Percentiles rank a stretch among this genome's conserved stretches.
Conservation (phyloP, 2,113 vertebrate species). For the Columba janthina region DNA sequence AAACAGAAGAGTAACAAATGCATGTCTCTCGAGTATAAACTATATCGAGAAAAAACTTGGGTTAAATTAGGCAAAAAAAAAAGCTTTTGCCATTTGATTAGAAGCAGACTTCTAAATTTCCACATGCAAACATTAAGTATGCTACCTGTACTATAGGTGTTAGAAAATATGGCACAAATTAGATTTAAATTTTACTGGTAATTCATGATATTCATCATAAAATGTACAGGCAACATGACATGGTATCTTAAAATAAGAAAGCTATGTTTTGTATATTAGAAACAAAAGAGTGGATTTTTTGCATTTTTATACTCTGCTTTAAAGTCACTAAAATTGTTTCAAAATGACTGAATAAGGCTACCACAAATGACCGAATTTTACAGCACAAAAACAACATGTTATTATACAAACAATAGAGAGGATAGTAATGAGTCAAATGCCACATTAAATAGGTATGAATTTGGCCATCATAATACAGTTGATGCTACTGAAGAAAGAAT, state of each 20-base stretch:
- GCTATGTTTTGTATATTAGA: background rate
- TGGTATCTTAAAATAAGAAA: background rate
- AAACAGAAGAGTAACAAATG: background rate
- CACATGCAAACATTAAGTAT: background rate
- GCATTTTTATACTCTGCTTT: background rate
- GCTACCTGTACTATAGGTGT: background rate
- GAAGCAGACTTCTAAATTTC: background rate
- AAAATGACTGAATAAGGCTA: background rate
- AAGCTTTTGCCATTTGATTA: background rate
- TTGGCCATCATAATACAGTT: background rate
- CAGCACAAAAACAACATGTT: background rate
- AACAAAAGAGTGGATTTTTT: background rate
- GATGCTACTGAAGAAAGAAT: background rate
- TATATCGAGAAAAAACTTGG: background rate
- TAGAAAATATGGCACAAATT: background rate
- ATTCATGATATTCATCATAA: background rate
- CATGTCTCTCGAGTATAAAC: background rate
- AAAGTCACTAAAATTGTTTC: background rate
- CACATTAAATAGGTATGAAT: background rate
- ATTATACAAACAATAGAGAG: background rate
- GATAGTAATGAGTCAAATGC: background rate
- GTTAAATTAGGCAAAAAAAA: background rate
- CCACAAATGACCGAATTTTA: background rate
- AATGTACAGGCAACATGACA: background rate
- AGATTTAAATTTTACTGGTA: background rate